Evolutionary conservation across 2,113 vertebrate genomes (phyloP).

Genomic region (Salvelinus fontinalis): DNA sequence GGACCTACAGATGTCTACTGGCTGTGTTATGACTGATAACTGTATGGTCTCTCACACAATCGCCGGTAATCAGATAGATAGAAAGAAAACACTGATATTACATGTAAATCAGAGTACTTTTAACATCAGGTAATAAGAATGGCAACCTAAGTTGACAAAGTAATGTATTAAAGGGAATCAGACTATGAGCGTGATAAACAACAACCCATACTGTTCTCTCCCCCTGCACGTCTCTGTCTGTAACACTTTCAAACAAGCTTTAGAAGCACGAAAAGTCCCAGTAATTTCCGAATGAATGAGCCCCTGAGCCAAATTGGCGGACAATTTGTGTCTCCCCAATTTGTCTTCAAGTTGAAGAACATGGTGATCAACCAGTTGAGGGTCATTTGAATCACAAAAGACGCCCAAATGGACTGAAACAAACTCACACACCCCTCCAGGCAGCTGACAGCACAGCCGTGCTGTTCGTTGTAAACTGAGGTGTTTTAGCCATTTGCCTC

Average conservation of each 20-base stretch:
- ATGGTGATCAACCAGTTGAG: not conserved
- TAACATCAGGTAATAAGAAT: no score
- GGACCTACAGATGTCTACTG: not conserved
- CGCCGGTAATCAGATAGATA: constrained; percentile 55
- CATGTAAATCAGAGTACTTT: not conserved
- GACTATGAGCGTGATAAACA: no score
- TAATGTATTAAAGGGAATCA: no score
- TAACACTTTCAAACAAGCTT: no score
- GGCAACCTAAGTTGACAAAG: no score
- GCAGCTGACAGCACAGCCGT: not conserved
- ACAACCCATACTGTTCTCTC: no score
- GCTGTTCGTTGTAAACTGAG: not conserved
- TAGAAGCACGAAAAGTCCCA: no score
- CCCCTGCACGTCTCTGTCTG: no score
- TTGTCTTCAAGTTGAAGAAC: no score
- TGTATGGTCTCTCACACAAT: constrained; percentile 56
- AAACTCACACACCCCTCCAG: not conserved
- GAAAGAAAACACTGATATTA: constrained; percentile 21
- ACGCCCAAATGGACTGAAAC: not conserved
- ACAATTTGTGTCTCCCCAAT: no score
- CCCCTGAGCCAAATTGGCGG: no score
- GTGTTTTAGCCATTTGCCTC: constrained; percentile 42
- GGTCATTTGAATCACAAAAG: not conserved
- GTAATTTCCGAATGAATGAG: no score
- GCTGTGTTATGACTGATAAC: constrained; percentile 38